These are phyloP conservation scores for Protaetia brevitarsis DNA, from an alignment of 1,140 invertebrate species.

Conservation along the genomic window DNA sequence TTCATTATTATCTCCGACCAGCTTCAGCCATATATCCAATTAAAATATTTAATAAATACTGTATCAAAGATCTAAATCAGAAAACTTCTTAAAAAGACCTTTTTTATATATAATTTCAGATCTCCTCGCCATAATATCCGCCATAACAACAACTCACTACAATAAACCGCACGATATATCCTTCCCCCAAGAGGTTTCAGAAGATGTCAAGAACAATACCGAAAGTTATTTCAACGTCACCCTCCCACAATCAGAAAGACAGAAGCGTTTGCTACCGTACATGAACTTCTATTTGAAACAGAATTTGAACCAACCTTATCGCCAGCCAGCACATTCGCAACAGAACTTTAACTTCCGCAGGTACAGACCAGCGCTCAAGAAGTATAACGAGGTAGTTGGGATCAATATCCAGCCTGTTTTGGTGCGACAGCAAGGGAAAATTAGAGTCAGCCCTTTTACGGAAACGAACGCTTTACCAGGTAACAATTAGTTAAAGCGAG, in stretches of 20 bases:
- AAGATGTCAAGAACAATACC: slow-evolving; percentile 24
- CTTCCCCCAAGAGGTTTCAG: slow-evolving; percentile 29
- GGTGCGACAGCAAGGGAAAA: neutral
- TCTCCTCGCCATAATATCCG: neutral
- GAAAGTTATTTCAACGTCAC: slow-evolving; percentile 27
- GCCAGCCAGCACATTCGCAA: neutral
- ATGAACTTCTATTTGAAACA: slow-evolving; percentile 75
- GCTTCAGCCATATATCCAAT: neutral
- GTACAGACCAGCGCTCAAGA: no score
- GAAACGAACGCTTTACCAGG: slow-evolving; percentile 44
- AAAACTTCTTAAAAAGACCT: neutral
- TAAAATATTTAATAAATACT: neutral
- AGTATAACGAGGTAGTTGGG: neutral
- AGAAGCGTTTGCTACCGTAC: slow-evolving; percentile 73
- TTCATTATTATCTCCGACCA: no score
- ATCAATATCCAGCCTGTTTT: neutral
- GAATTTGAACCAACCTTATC: slow-evolving; percentile 49
- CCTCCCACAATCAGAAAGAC: slow-evolving; percentile 52
- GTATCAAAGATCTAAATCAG: no score
- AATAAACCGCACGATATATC: slow-evolving; percentile 40
- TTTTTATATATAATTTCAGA: slow-evolving; percentile 2
- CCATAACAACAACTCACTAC: slow-evolving; percentile 43
- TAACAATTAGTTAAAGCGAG: neutral
- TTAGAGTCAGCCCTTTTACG: slow-evolving; percentile 41
- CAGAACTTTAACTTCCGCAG: no score